phyloP scores from a whole-genome alignment of 2,797 vertebrate species.

The Arrhamphus sclerolepis region DNA sequence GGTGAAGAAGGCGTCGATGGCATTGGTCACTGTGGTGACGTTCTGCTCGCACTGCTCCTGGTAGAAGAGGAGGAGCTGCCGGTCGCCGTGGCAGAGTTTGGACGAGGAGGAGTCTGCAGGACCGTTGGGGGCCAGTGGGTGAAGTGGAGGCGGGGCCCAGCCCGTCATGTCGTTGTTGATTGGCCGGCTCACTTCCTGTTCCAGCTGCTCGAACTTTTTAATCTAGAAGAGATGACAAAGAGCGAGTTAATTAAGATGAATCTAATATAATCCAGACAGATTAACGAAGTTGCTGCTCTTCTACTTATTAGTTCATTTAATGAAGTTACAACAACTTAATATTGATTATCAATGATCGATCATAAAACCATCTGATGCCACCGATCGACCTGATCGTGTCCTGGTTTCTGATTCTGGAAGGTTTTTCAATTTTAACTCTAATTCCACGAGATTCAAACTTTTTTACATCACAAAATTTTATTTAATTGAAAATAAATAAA shows the following conservation, averaged over 20 bases:
- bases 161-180: conserved; percentile 93
- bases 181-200: conserved; percentile 92
- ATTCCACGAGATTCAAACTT: too few species aligned
- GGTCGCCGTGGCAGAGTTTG: conserved; percentile 86
- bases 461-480: too few species aligned
- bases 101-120: conserved; percentile 48
- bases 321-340: too few species aligned
- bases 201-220: conserved; percentile 95
- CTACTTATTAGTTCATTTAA: too few species aligned
- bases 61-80: conserved; percentile 96
- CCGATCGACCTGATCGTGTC: too few species aligned
- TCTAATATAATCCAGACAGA: too few species aligned
- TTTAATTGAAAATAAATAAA: too few species aligned
- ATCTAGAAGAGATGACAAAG: conserved; percentile 74
- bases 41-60: conserved; percentile 95
- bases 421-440: too few species aligned
- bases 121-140: conserved; percentile 61
- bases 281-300: too few species aligned
- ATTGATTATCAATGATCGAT: too few species aligned
- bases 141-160: conserved; percentile 87
- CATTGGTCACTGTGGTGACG: conserved; percentile 91
- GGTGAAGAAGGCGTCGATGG: conserved; percentile 92
- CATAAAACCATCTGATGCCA: too few species aligned
- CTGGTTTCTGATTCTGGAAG: too few species aligned
- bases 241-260: background rate